These are phyloP conservation scores for Magallana ariakensis DNA, from an alignment of 1,140 invertebrate genomes.

Conservation along the genomic window DNA sequence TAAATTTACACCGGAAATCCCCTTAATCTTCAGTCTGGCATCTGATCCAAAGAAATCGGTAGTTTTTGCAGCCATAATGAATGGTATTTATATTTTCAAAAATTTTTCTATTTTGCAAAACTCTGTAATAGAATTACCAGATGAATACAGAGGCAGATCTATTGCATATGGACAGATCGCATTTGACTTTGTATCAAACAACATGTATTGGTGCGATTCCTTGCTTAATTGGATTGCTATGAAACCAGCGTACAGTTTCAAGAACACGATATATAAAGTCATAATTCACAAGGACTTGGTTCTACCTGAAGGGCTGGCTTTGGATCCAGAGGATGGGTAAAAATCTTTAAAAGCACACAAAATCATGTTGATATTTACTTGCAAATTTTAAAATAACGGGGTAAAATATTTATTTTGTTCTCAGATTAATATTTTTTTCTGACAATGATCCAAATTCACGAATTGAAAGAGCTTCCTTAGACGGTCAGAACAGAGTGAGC, in stretches of 20 bases:
- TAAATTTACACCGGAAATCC: neutral
- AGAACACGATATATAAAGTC: neutral
- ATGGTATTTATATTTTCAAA: neutral
- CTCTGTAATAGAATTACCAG: neutral
- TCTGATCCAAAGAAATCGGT: neutral
- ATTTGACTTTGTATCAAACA: neutral
- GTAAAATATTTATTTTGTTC: too few species aligned
- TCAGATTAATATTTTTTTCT: conserved; percentile 11
- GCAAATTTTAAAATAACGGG: too few species aligned
- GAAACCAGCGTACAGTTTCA: neutral
- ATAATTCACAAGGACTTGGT: neutral
- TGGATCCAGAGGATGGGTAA: neutral
- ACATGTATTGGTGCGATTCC: neutral
- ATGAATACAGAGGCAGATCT: neutral
- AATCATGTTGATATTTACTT: too few species aligned
- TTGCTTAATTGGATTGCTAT: neutral
- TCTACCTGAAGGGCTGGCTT: neutral
- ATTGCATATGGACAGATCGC: neutral
- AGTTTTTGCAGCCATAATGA: neutral
- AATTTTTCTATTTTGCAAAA: neutral
- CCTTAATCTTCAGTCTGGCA: neutral
- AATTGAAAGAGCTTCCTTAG: neutral
- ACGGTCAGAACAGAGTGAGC: neutral
- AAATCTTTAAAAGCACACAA: too few species aligned
- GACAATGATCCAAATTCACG: neutral